Conservation (phyloP, 2,113 vertebrate genomes). For the Turnix velox region DNA sequence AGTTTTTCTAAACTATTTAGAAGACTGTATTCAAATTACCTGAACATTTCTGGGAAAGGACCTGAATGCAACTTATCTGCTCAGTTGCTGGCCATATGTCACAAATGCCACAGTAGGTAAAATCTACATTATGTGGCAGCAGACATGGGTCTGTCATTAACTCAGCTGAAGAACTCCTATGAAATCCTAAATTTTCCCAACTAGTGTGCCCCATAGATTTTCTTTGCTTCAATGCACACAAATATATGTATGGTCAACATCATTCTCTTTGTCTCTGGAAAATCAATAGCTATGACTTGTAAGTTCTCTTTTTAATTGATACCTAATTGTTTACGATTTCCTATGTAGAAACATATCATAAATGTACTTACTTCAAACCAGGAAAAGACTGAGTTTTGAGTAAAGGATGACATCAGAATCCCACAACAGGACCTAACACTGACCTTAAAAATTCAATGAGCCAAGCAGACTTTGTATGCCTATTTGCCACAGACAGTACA, state of each 20-base stretch:
- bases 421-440: not conserved
- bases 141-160: not conserved
- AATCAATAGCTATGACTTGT: not conserved
- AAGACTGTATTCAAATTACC: not conserved
- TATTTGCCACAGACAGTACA: not conserved
- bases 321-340: not conserved
- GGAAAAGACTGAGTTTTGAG: not conserved
- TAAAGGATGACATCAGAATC: not conserved
- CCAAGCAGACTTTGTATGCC: not conserved
- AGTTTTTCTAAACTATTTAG: not conserved
- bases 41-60: not conserved
- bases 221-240: not conserved
- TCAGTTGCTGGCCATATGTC: not conserved
- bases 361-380: not conserved
- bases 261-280: not conserved
- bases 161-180: not conserved
- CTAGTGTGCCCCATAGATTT: accelerated
- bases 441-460: not conserved
- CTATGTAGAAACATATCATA: not conserved
- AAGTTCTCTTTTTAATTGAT: not conserved
- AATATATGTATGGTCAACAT: accelerated
- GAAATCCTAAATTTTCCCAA: not conserved
- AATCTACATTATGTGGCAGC: not conserved
- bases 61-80: not conserved
- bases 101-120: not conserved